Base-by-base conservation (phyloP, 1,140 invertebrate species). In the Polypedilum vanderplanki region DNA sequence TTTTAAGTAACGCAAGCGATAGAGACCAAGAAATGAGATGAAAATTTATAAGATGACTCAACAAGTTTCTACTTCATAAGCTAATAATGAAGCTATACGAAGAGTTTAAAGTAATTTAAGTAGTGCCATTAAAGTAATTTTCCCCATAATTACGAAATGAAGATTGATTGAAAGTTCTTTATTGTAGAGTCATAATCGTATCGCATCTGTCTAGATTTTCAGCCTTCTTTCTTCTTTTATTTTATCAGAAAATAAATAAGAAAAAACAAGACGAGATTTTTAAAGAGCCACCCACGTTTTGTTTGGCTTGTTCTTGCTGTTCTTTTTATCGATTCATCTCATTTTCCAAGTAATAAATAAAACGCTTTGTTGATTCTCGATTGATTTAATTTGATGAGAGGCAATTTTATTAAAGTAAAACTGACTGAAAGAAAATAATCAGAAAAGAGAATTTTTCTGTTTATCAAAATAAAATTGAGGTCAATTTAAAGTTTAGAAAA, bases 121-220 rank as follows among this genome's bases (percentile, higher is more conserved):
- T 22, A 22, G 17, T 70, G 65, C 17, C 65, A 70, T 70, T 70
- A 70, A 70, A 70, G 20, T 70, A 18, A 70, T 70, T 70, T 70
- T 70, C 65, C n/a, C 46, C 17, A 18, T 70, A 70, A 70, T 70
- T 70, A 70, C 20, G 20, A 70, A 70, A 70, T 70, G 65, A 70
- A 70, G 65, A 70, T 70, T 70, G 65, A 70, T 70, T 18, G 65
- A 70, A 70, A 70, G 65, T 70, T 20, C n/a, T 70, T 20, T 10
- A 70, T 57, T 57, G 46, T 57, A 57, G 24, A 33, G 5, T 57
- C 46, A 3, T 15, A 33, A 33, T 33, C 24, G 15, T 57, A 15
- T 57, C 46, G 12, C 9, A 15, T 46, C 41, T 57, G 46, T 57
- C 12, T 57, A 33, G 46, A n/a, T 57, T 46, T 46, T 57, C 46